Evolutionary conservation across 2,888 invertebrate genomes (phyloP), one percentile per base, ranked within the genome.

Genomic region (Lasioglossum lativentre): DNA sequence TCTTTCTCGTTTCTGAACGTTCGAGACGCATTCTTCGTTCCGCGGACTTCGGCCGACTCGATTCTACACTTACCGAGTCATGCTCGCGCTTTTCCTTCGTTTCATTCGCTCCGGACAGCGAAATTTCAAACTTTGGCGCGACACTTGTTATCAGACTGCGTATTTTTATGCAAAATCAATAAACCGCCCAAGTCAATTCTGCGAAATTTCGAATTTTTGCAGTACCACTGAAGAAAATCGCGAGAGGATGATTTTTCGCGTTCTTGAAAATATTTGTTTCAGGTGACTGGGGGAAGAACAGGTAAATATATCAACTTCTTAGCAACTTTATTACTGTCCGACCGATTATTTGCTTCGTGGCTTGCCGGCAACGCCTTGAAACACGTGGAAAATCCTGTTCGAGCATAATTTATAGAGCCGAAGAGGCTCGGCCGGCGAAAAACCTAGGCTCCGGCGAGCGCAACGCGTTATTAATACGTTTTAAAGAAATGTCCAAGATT

Each of bases 401-500:
- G 72, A 73, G 63, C 76, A 82, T 82, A 80, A 86, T 86, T 86
- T 86, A 86, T 86, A 80, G 38, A 68, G 45, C 77, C 27, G 59
- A 72, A 68, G 42, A 34, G 45, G 23, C 71, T 30, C 30, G 56
- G 75, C 14, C 78, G n/a, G 27, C 5, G 68, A 66, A 79, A 74
- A 85, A 66, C 66, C 68, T 70, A 59, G 38, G 70, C 80, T 83
- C 79, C 76, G 74, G 76, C 30, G 68, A 68, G 81, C 77, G 84
- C 84, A 88, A 89, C 92, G 91, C 89, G 88, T 92, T 92, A 92
- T 92, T 92, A 93, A 92, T 92, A 91, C 91, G 92, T 90, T 91
- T 93, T 92, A 92, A 92, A 92, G 93, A 93, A 93, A 93, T 91
- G 89, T 90, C 92, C 91, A 92, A 93, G 93, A 93, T 93, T 93